Conservation (phyloP, 2,888 invertebrate species). For the Platycnemis pennipes region DNA sequence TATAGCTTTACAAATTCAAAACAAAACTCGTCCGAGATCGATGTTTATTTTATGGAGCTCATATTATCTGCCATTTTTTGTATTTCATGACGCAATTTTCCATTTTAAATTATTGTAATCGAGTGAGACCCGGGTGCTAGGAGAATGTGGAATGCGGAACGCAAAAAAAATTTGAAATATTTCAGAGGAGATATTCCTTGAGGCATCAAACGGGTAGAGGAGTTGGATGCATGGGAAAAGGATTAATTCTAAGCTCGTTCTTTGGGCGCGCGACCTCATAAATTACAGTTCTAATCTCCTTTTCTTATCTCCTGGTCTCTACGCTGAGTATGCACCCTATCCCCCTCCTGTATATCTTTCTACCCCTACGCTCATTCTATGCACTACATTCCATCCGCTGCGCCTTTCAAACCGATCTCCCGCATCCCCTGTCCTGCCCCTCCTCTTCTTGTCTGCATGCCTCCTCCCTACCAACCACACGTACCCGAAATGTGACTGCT, state of each 20-base stretch:
- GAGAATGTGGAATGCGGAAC: neutral
- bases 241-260: slow-evolving; percentile 58
- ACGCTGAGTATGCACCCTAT: slow-evolving; percentile 37
- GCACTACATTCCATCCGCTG: neutral
- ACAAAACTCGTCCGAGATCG: no score
- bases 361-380: neutral
- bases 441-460: neutral
- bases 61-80: no score
- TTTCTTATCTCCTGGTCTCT: slow-evolving; percentile 17
- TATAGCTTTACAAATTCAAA: no score
- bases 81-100: neutral
- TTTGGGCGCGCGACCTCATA: slow-evolving; percentile 52
- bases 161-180: slow-evolving; percentile 33
- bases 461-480: neutral
- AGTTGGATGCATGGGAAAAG: neutral
- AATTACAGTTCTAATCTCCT: slow-evolving; percentile 54
- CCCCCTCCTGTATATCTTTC: slow-evolving; percentile 20
- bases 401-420: slow-evolving; percentile 42
- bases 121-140: neutral
- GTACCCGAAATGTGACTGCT: neutral
- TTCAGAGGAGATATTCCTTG: slow-evolving; percentile 33
- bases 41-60: no score
- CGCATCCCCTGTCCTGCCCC: neutral
- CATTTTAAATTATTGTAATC: neutral
- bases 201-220: neutral